Evolutionary conservation across 2,888 invertebrate species (phyloP), one percentile per base, ranked within the genome.

Genomic region (Blomia tropicalis): DNA sequence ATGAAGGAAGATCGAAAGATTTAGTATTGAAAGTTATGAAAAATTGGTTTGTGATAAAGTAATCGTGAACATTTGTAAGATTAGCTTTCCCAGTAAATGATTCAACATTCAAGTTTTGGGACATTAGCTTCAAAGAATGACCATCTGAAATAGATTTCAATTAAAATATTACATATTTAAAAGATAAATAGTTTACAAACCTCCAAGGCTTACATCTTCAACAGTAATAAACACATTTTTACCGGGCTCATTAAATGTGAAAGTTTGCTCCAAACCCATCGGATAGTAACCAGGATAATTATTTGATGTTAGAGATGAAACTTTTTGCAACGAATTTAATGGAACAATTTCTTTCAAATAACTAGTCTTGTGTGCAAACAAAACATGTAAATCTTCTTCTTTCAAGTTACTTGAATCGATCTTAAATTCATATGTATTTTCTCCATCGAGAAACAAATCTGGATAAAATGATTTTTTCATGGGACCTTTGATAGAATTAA

Each of bases 241-340:
- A 31, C 14, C 4, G 4, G 17, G 5, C 4, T 19, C 25, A 19
- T 19, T 7, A 54, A 54, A 54, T 14, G 54, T 4, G 4, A 29
- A 56, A 56, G 25, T 2, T 5, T 32, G 19, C 23, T n/a, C 56
- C 17, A 56, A n/a, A 14, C 56, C 56, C 2, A 56, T 25, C 19
- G 56, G 56, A 56, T 56, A 56, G 2, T n/a, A 31, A 19, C 56
- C 56, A 4, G 56, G 56, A 36, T 56, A 56, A 36, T 56, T 56
- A 1, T 14, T 31, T 2, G 56, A 56, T 31, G 17, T 56, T 14
- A 56, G 1, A 4, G 56, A 30, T 29, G 29, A 31, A n/a, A 47
- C 51, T 27, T 47, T 47, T 27, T 47, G 7, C 22, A n/a, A 11
- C 14, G 27, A 19, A 14, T 27, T 19, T 22, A 47, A 14, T 25